Base-by-base conservation (phyloP, 2,888 invertebrate genomes). In the Fragum whitleyi region DNA sequence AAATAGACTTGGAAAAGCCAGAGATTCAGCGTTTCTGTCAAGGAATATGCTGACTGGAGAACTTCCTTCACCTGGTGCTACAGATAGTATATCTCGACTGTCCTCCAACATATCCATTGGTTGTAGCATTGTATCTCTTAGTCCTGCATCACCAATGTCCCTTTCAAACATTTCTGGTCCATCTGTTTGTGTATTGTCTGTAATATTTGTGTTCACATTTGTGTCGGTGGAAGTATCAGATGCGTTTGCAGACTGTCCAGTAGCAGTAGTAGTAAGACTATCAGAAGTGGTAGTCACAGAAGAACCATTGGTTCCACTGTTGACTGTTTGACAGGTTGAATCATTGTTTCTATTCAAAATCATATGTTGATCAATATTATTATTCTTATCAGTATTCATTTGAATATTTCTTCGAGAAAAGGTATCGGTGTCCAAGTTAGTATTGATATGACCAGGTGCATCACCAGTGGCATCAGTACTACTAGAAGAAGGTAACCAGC, bases 51-150 rank as follows among this genome's bases (percentile, higher is more conserved):
- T 61, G 21, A 78, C 21, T 23, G 74, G 69, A 36, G 36, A 7
- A 39, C 59, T 74, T 16, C 51, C 51, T 69, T 74, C 74, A 26
- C 61, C 68, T 26, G 78, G 78, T 16, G 73, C 74, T 78, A 75
- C 36, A 51, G 42, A 61, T 19, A 82, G 42, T 28, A 68, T 62
- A 23, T 53, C 29, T 29, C 61, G 74, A 57, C 65, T 71, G 47
- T 79, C 78, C 81, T 85, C 61, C 19, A 74, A 36, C n/a, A 79
- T 70, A 68, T 74, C 78, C n/a, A 53, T 26, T 26, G 76, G 32
- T 26, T 79, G 75, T 57, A 83, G 16, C 6, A 75, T 16, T 26
- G 76, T 78, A 29, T 78, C 74, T 3, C 57, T 11, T 36, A 51
- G 47, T 14, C 69, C 78, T 59, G 61, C 9, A 14, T 42, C 42